phyloP scores from a whole-genome alignment of 1,140 invertebrate genomes.

The Pseudomyrmex concolor region DNA sequence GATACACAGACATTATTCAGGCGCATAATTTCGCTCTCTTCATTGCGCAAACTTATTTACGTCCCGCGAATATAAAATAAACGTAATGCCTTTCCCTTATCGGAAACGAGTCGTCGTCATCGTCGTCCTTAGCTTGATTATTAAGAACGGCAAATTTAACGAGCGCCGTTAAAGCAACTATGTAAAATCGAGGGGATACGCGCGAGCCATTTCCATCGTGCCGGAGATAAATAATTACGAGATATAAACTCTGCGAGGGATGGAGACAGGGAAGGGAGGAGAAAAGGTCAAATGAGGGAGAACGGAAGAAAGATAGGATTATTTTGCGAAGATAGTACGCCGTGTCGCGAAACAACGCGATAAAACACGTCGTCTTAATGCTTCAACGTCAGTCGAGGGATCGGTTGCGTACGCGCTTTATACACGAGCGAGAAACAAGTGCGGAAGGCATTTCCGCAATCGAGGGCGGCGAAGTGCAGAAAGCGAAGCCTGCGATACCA shows the following conservation, averaged over 20 bases:
- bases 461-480: constrained; percentile 29
- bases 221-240: constrained; percentile 27
- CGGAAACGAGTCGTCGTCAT: constrained; percentile 15
- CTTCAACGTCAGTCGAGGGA: constrained; percentile 10
- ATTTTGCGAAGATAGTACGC: neutral
- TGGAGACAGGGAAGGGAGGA: neutral
- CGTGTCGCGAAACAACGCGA: constrained; percentile 12
- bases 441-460: neutral
- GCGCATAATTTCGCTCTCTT: constrained; percentile 16
- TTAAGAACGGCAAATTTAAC: constrained; percentile 38
- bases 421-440: neutral
- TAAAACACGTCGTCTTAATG: constrained; percentile 22
- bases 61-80: constrained; percentile 37
- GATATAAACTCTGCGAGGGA: constrained; percentile 8
- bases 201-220: neutral
- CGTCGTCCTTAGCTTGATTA: constrained; percentile 23
- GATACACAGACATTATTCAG: constrained; percentile 33
- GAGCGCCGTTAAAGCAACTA: constrained; percentile 21
- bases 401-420: neutral
- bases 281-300: neutral
- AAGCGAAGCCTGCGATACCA: constrained; percentile 59
- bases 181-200: constrained; percentile 27
- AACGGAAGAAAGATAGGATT: constrained; percentile 28
- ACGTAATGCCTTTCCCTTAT: constrained; percentile 9
- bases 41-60: constrained; percentile 31